Evolutionary conservation across 1,140 invertebrate genomes (phyloP).

Genomic region (Nixonia krombeini): DNA sequence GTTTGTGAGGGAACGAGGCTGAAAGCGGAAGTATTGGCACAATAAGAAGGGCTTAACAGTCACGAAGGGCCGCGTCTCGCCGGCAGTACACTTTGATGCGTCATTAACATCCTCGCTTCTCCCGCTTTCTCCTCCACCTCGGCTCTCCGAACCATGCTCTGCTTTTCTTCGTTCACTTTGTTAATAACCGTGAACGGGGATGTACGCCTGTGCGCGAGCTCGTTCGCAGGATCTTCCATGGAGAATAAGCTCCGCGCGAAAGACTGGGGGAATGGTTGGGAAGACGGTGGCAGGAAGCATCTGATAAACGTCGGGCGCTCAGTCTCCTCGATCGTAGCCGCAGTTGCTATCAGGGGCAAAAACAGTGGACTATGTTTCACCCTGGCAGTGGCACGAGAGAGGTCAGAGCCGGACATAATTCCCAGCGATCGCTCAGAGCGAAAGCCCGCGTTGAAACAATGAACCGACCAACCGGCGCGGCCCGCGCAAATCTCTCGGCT

Average conservation of each 20-base stretch:
- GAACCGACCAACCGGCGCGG: constrained; percentile 68
- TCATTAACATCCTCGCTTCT: too few species aligned
- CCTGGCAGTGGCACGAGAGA: constrained; percentile 44
- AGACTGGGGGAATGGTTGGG: too few species aligned
- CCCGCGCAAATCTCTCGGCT: constrained; percentile 66
- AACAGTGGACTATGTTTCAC: constrained; percentile 48
- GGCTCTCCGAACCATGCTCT: too few species aligned
- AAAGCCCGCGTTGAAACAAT: constrained; percentile 65
- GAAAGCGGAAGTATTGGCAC: constrained; percentile 67
- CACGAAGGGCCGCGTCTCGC: too few species aligned
- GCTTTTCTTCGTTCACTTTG: too few species aligned
- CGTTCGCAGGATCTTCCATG: too few species aligned
- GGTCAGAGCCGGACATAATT: constrained; percentile 41
- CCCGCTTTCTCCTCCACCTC: too few species aligned
- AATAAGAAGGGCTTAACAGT: constrained; percentile 57
- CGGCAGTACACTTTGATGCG: constrained; percentile 34
- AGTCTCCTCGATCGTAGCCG: constrained; percentile 26
- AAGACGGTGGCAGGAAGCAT: constrained; percentile 33
- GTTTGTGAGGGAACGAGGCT: too few species aligned
- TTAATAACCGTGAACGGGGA: too few species aligned
- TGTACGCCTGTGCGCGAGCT: too few species aligned
- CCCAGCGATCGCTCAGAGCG: constrained; percentile 40
- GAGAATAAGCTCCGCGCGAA: too few species aligned
- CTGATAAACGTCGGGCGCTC: constrained; percentile 39
- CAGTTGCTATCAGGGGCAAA: constrained; percentile 31